Base-by-base conservation (phyloP, 1,140 invertebrate genomes). In the Leptestheria dahalacensis region DNA sequence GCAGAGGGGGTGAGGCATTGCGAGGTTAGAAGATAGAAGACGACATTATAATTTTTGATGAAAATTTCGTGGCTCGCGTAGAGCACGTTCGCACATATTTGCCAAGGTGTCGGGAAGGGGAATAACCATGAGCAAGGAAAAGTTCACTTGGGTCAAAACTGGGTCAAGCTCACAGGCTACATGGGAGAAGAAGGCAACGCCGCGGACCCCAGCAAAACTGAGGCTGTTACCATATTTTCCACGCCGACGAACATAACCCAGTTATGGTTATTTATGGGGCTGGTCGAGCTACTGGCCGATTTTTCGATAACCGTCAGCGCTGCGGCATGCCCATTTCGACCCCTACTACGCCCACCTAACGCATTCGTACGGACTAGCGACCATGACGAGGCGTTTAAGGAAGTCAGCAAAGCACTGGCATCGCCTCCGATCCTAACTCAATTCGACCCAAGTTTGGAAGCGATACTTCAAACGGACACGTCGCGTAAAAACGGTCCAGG, bases 21-120 rank as follows among this genome's bases (percentile, higher is more conserved):
- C n/a, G 47, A 23, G 66, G 68, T 18, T 54, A 62, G 41, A 48
- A 65, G 20, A 63, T 63, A 6, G 64, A 67, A 10, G 68, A 72
- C 62, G 68, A 72, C 59, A 65, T 70, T 41, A 59, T 69, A 33
- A 64, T 69, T 4, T 64, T 3, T 18, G 62, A 61, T 6, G 53
- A 56, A 54, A 60, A 15, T 18, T 18, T 52, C 26, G 57, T 41
- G 28, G 59, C 58, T 41, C 65, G 67, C 29, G 65, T 66, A 26
- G 29, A 61, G 51, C 62, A 65, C 24, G 54, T 73, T 21, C 53
- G 66, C 50, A 18, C 55, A 48, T 61, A 68, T 23, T 60, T 68
- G 2, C 48, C 63, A 15, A 61, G 61, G 52, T 25, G 60, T 15
- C 6, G 48, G 15, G 47, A 52, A 33, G 24, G 21, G 9, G 53